Conservation (phyloP, 1,140 invertebrate species). For the Neelides sp. region DNA sequence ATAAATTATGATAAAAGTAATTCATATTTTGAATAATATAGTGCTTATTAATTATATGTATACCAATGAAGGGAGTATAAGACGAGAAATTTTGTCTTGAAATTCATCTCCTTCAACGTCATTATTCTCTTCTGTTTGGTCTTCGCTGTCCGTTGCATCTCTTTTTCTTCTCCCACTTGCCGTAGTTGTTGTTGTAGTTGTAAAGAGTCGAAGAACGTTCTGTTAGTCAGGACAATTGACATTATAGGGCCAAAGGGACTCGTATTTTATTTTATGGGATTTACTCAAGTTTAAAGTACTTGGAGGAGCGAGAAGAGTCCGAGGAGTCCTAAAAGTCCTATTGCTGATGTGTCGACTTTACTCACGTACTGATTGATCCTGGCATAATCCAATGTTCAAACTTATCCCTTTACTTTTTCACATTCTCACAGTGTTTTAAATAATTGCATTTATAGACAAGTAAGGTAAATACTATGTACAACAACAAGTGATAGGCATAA, state of each 20-base stretch:
- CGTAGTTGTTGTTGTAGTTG: conserved; percentile 7
- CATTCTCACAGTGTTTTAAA: not conserved
- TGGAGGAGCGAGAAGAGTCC: conserved; percentile 23
- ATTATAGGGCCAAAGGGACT: too few relatives aligned
- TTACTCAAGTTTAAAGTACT: not conserved
- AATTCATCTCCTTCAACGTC: not conserved
- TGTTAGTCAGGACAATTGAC: not conserved
- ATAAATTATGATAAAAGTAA: too few relatives aligned
- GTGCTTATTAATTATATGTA: not conserved
- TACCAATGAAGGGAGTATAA: conserved; percentile 3
- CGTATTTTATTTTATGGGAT: not conserved
- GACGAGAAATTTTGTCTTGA: not conserved
- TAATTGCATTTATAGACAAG: not conserved
- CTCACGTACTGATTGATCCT: conserved; percentile 2
- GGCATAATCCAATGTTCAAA: not conserved
- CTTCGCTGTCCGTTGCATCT: not conserved
- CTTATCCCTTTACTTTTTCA: not conserved
- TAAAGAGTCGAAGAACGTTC: not conserved
- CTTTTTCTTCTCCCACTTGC: conserved; percentile 1
- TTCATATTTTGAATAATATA: too few relatives aligned
- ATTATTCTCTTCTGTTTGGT: not conserved
- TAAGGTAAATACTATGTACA: not conserved
- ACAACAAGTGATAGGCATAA: too few relatives aligned
- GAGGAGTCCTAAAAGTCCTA: conserved; percentile 25
- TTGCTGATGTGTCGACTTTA: conserved; percentile 20